Percentiles rank a stretch among this genome's conserved stretches.
Conservation (phyloP, 2,888 invertebrate genomes). For the Panopea generosa region DNA sequence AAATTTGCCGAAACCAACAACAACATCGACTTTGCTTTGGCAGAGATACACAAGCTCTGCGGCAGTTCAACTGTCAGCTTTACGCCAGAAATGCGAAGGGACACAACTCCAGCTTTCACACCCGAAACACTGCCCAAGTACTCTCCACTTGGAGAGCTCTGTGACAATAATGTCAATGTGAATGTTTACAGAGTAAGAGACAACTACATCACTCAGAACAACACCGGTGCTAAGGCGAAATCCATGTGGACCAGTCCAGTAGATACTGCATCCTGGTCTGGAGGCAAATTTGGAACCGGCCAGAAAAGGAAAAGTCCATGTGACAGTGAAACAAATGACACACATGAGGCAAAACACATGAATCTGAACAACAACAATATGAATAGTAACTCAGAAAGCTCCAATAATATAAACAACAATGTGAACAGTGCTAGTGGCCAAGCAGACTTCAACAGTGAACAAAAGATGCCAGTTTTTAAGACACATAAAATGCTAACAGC, state of each 20-base stretch:
- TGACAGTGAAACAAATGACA: slow-evolving; percentile 9
- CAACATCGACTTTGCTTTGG: slow-evolving; percentile 42
- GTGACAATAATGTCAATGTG: neutral
- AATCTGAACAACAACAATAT: slow-evolving; percentile 24
- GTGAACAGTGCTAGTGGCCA: slow-evolving; percentile 6
- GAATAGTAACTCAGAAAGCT: slow-evolving; percentile 4
- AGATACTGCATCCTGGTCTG: too few species aligned
- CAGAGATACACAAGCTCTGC: slow-evolving; percentile 55
- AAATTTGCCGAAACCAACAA: slow-evolving; percentile 10
- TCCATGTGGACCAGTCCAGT: neutral
- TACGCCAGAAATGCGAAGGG: slow-evolving; percentile 54
- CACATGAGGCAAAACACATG: neutral
- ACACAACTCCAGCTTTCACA: slow-evolving; percentile 32
- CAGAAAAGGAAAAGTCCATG: slow-evolving; percentile 26
- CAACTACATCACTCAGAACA: neutral
- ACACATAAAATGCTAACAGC: slow-evolving; percentile 60
- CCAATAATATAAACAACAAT: neutral
- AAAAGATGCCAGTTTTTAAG: slow-evolving; percentile 36
- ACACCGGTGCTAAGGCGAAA: slow-evolving; percentile 2
- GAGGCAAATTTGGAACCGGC: too few species aligned
- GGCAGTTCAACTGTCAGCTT: slow-evolving; percentile 47
- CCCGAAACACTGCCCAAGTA: slow-evolving; percentile 26
- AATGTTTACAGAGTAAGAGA: neutral
- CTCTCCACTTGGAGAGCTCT: slow-evolving; percentile 26
- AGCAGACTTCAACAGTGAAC: neutral